phyloP scores from a whole-genome alignment of 2,888 invertebrate genomes.

The Exocentrus adspersus region DNA sequence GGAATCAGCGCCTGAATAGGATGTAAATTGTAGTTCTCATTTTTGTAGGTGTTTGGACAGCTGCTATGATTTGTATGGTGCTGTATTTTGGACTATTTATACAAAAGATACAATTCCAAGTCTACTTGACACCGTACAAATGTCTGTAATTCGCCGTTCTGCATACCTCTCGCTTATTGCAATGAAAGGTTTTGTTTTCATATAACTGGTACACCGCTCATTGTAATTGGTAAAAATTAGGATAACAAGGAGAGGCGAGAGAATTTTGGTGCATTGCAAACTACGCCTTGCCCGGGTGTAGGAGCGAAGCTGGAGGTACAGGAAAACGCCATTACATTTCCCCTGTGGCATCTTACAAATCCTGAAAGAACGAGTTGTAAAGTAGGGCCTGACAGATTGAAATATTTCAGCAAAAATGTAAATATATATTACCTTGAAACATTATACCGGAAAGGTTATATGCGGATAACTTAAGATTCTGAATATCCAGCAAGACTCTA shows the following conservation, averaged over 20 bases:
- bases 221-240: slow-evolving; percentile 21
- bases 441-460: slow-evolving; percentile 32
- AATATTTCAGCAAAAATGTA: slow-evolving; percentile 48
- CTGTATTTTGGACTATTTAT: too few relatives aligned
- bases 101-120: too few relatives aligned
- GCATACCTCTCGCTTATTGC: neutral
- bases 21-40: too few relatives aligned
- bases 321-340: slow-evolving; percentile 54
- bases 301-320: slow-evolving; percentile 37
- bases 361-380: slow-evolving; percentile 55
- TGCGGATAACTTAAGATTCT: slow-evolving; percentile 32
- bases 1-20: too few relatives aligned
- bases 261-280: slow-evolving; percentile 7
- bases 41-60: too few relatives aligned
- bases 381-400: slow-evolving; percentile 56
- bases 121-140: too few relatives aligned
- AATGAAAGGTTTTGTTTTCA: slow-evolving; percentile 22
- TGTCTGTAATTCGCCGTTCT: neutral
- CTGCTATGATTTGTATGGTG: too few relatives aligned
- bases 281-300: slow-evolving; percentile 23
- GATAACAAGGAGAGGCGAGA: neutral
- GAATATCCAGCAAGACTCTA: slow-evolving; percentile 31
- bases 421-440: slow-evolving; percentile 40
- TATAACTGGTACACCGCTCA: neutral
- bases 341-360: slow-evolving; percentile 56